Base-by-base conservation (phyloP, 1,140 invertebrate species). In the Agrypnia vestita region DNA sequence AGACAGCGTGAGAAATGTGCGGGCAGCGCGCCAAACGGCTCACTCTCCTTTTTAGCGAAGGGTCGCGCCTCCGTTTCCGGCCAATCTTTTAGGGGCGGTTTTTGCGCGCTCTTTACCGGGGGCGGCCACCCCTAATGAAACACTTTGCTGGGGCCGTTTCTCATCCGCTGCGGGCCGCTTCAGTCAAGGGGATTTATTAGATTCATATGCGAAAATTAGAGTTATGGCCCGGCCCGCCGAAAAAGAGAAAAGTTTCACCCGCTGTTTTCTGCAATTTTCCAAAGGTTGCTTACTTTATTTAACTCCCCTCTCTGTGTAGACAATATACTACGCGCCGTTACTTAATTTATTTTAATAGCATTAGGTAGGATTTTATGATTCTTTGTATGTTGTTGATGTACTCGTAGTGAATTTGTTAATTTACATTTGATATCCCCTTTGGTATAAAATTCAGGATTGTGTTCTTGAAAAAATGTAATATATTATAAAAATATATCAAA, bases 1-100 rank as follows among this genome's bases (percentile, higher is more conserved):
- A 69, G 80, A 79, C 80, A 61, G 49, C 8, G 49, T 55, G 53
- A 82, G 55, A 76, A 69, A 82, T 82, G 72, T 64, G 80, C 73
- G 80, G 80, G 47, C 69, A 75, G 73, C 61, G 73, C 76, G 80
- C 80, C 71, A 78, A 69, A 25, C 56, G 76, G 17, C 62, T 75
- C 69, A 76, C 62, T 69, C 64, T 43, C 44, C 74, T 53, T 73
- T 78, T 61, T 61, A 1, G 1, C 4, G 19, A 35, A 35, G 25
- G 25, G 25, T 35, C 25, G 25, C 10, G 13, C 61, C 25, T 9
- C 15, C 61, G 19, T 13, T 67, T 64, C 44, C 56, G 53, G 19
- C 13, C 25, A 17, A 59, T 55, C n/a, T 55, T 56, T 56, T 35
- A 13, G n/a, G 51, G 35, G 21, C 43, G 35, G 49, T 35, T 47